A percentile compares a stretch with the other conserved stretches of the same genome.
Conservation (phyloP, 2,797 vertebrate genomes). For the Falco rusticolus region DNA sequence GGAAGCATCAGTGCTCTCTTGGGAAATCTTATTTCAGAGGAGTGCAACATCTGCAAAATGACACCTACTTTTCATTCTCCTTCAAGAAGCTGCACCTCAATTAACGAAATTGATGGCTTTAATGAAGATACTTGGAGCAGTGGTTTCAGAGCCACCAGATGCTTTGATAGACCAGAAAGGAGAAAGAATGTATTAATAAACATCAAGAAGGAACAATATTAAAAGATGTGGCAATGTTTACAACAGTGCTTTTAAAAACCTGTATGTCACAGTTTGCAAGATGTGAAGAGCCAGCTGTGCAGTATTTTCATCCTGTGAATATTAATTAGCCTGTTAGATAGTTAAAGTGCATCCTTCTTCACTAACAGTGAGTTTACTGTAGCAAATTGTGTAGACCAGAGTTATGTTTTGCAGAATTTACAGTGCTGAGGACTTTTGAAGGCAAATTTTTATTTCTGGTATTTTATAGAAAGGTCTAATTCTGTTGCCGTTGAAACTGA, state of each 20-base stretch:
- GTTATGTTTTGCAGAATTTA: not conserved
- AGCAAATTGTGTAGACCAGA: not conserved
- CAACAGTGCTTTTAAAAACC: not conserved
- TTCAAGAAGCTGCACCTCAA: not conserved
- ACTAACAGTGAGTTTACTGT: not conserved
- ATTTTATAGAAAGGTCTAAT: not conserved
- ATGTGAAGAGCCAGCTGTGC: not conserved
- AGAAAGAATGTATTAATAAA: not conserved
- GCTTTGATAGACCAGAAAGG: not conserved
- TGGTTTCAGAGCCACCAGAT: not conserved
- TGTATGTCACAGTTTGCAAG: not conserved
- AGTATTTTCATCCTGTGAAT: not conserved
- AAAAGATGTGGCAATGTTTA: not conserved
- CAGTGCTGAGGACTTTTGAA: not conserved
- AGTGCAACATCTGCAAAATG: not conserved
- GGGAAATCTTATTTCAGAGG: slow-evolving; percentile 2
- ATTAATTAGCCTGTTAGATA: not conserved
- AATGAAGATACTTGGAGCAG: not conserved
- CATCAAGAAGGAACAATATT: not conserved
- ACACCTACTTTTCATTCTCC: not conserved
- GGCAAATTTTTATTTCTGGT: not conserved
- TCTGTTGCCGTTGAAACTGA: not conserved
- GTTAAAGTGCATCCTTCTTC: not conserved
- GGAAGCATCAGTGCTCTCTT: not conserved
- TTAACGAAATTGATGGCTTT: not conserved